A percentile compares a stretch with the other conserved stretches of the same genome.
These are phyloP conservation scores for Sinosuthora webbiana DNA, from an alignment of 2,113 vertebrate genomes.

Conservation along the genomic window DNA sequence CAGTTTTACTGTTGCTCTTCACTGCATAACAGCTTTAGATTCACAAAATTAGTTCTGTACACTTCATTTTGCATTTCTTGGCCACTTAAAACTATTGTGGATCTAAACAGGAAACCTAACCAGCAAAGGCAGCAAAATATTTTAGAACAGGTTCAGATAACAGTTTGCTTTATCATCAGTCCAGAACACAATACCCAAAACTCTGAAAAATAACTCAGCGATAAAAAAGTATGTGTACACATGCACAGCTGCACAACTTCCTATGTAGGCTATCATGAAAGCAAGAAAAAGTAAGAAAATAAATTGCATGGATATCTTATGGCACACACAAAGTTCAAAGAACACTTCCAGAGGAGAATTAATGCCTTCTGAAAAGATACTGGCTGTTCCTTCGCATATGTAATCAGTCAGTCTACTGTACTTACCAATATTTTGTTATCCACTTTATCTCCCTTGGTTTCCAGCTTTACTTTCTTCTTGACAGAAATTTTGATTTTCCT, in stretches of 20 bases:
- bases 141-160: background rate
- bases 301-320: background rate
- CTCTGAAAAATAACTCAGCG: background rate
- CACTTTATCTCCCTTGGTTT: conserved; percentile 93
- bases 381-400: background rate
- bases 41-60: background rate
- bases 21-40: background rate
- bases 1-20: background rate
- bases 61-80: background rate
- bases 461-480: conserved; percentile 93
- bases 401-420: background rate
- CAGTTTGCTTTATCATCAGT: background rate
- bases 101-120: background rate
- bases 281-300: background rate
- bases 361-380: background rate
- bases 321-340: background rate
- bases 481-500: conserved; percentile 91
- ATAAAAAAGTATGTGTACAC: background rate
- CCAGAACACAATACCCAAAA: background rate
- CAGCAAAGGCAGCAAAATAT: background rate
- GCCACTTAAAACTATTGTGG: background rate
- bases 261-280: background rate
- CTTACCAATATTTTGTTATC: conserved; percentile 97
- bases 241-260: background rate
- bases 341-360: background rate